Evolutionary conservation across 2,888 invertebrate species (phyloP).

Genomic region (Athripsodes cinereus): DNA sequence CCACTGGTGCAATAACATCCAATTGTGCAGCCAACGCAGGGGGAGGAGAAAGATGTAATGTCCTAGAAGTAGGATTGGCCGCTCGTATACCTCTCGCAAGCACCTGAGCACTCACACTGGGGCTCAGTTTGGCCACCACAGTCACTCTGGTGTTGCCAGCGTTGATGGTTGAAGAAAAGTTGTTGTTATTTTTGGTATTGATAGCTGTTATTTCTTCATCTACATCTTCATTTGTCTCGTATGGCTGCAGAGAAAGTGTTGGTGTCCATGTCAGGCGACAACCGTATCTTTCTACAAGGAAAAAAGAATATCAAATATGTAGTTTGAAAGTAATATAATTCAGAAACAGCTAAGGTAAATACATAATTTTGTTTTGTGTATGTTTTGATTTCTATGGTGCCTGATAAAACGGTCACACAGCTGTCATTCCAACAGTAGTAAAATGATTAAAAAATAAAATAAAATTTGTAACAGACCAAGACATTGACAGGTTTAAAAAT

Average conservation of each 20-base stretch:
- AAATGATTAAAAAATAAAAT: no score
- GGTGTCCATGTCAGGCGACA: conserved; percentile 23
- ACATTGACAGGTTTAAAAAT: no score
- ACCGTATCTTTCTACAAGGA: conserved; percentile 22
- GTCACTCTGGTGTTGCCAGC: background rate
- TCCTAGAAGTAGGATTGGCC: conserved; percentile 6
- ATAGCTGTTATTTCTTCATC: background rate
- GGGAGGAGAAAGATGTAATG: conserved; percentile 18
- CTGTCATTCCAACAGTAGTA: no score
- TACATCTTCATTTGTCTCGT: background rate
- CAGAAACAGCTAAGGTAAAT: no score
- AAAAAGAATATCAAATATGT: no score
- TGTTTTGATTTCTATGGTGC: no score
- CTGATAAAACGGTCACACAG: no score
- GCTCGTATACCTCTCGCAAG: conserved; percentile 8
- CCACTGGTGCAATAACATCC: conserved; percentile 12
- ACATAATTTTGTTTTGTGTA: no score
- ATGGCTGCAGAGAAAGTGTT: background rate
- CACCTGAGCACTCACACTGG: background rate
- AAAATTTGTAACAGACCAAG: no score
- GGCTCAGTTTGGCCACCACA: conserved; percentile 9
- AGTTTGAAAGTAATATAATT: no score
- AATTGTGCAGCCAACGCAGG: conserved; percentile 16
- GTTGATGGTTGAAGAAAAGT: background rate
- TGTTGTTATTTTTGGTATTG: conserved; percentile 9